Evolutionary conservation across 2,113 vertebrate genomes (phyloP).

Genomic region (Macrotis lagotis): DNA sequence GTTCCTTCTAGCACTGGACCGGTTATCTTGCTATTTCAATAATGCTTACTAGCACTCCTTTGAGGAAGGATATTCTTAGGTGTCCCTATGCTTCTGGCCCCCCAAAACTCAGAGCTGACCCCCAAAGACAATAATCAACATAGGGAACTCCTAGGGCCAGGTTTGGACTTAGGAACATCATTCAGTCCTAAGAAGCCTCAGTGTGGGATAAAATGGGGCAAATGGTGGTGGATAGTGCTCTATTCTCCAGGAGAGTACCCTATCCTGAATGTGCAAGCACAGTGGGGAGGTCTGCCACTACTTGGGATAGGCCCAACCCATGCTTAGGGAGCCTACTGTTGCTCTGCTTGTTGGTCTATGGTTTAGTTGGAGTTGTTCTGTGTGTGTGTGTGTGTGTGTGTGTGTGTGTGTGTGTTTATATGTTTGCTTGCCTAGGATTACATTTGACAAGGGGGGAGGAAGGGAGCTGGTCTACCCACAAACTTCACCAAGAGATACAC

Average conservation of each 20-base stretch:
- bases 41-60: not conserved
- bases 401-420: not conserved
- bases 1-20: not conserved
- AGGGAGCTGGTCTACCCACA: not conserved
- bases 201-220: not conserved
- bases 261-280: not conserved
- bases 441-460: not conserved
- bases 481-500: not conserved
- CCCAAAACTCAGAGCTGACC: not conserved
- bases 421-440: not conserved
- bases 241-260: not conserved
- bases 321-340: not conserved
- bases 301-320: not conserved
- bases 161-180: not conserved
- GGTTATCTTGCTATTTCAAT: not conserved
- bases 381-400: not conserved
- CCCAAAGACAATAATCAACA: not conserved
- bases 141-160: not conserved
- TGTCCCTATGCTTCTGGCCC: not conserved
- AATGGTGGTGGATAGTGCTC: not conserved
- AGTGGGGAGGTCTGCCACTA: not conserved
- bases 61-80: not conserved
- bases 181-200: not conserved
- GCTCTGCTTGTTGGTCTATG: not conserved
- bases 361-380: not conserved